Evolutionary conservation across 2,797 vertebrate species (phyloP), one percentile per base, ranked within the genome.

Genomic region (Hemibagrus guttatus): DNA sequence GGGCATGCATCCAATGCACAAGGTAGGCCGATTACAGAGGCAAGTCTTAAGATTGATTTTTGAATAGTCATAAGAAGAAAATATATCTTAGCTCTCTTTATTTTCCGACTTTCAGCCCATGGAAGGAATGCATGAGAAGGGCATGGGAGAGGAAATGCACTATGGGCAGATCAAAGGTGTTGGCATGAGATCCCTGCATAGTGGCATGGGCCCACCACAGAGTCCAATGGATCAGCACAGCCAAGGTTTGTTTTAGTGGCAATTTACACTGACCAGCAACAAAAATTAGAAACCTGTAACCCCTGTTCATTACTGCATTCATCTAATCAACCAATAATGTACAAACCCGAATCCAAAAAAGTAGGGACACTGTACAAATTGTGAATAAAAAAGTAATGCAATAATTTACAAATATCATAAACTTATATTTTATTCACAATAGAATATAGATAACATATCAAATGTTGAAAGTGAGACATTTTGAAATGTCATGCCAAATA

Each of bases 191-290:
- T 96, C 98, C n/a, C 96, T 98, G 68, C 98, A 97, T 89, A 96
- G 97, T 61, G 98, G 98, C 87, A 99, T 99, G 97, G 98, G 97
- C 17, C 98, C 98, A 75, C 97, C 98, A 59, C 98, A 99, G 93
- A 99, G 98, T 93, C 98, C 98, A 0, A 97, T 99, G 97, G 98
- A 99, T 91, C 98, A 99, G 84, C 98, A 98, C 93, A 97, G 96
- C 92, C 98, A 99, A 98, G 98, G 98, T 98, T 94, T 54, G 85
- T 76, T 64, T 84, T 26, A n/a, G 39, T 52, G 61, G 17, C 59
- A 64, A 17, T 46, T n/a, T 1, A 63, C 39, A 63, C 26, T 81
- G 14, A 46, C 26, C 1, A 1, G 23, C 21, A 63, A 9, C 12
- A 35, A 35, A 12, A 56, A 23, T 0, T 58, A 17, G 8, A 35